Conservation (phyloP, 2,888 invertebrate genomes). For the Psylliodes chrysocephalus region DNA sequence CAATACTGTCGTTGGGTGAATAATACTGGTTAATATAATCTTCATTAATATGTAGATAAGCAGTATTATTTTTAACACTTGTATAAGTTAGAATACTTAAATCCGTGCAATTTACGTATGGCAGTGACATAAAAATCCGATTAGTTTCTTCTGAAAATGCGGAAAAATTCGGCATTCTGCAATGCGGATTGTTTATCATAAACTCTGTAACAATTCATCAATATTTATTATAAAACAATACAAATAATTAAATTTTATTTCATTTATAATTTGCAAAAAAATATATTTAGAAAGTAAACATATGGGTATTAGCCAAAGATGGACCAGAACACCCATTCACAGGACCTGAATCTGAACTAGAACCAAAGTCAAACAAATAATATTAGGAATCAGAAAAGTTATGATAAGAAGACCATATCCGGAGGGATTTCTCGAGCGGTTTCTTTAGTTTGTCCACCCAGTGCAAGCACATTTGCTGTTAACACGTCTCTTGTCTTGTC, state of each 20-base stretch:
- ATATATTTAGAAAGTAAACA: background rate
- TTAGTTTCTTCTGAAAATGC: constrained; percentile 44
- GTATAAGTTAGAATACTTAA: constrained; percentile 46
- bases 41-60: constrained; percentile 47
- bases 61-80: constrained; percentile 42
- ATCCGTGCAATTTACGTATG: constrained; percentile 45
- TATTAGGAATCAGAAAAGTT: too few relatives aligned
- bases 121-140: constrained; percentile 33
- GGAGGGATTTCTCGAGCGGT: too few relatives aligned
- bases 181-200: constrained; percentile 48
- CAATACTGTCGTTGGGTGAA: constrained; percentile 32
- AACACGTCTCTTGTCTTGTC: too few relatives aligned
- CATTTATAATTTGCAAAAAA: background rate
- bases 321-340: too few relatives aligned
- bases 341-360: too few relatives aligned
- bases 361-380: too few relatives aligned
- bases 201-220: constrained; percentile 45
- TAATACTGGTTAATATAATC: constrained; percentile 43
- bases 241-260: background rate
- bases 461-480: too few relatives aligned
- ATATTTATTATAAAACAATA: too few relatives aligned
- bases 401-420: too few relatives aligned
- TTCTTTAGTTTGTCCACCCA: too few relatives aligned
- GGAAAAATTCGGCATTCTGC: constrained; percentile 50
- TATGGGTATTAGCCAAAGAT: too few relatives aligned